These are phyloP conservation scores for Xylocopa sonorina DNA, from an alignment of 1,140 invertebrate species.

Conservation along the genomic window DNA sequence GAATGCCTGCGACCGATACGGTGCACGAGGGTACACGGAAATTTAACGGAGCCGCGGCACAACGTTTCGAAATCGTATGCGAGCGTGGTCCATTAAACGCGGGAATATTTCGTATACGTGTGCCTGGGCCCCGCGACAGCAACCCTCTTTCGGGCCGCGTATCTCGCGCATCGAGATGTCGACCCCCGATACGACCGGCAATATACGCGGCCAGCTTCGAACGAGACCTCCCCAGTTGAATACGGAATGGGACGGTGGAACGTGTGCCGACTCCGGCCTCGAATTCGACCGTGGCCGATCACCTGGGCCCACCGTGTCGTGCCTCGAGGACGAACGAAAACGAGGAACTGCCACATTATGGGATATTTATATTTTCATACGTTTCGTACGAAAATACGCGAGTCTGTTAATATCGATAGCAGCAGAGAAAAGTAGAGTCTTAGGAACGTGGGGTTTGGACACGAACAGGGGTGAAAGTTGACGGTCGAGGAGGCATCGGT, in stretches of 20 bases:
- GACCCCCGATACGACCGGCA: constrained; percentile 51
- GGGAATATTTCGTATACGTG: constrained; percentile 51
- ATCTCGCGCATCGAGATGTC: constrained; percentile 62
- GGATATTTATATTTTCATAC: too few relatives aligned
- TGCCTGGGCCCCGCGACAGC: not conserved
- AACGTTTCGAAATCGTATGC: constrained; percentile 24
- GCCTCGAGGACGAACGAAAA: too few relatives aligned
- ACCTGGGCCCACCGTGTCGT: not conserved
- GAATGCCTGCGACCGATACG: not conserved
- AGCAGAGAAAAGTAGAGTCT: too few relatives aligned
- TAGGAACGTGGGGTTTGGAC: too few relatives aligned
- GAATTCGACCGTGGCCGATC: not conserved
- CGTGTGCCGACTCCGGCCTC: constrained; percentile 64
- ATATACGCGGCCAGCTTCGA: constrained; percentile 46
- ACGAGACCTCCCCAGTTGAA: constrained; percentile 51
- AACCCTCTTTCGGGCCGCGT: constrained; percentile 4
- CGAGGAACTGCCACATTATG: too few relatives aligned
- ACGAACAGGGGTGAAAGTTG: too few relatives aligned
- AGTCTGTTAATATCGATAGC: too few relatives aligned
- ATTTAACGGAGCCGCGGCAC: constrained; percentile 1
- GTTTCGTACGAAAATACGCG: too few relatives aligned
- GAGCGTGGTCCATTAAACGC: constrained; percentile 45
- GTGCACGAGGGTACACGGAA: constrained; percentile 22
- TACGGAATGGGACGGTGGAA: constrained; percentile 60
- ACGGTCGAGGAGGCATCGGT: too few relatives aligned